A percentile compares a stretch with the other conserved stretches of the same genome.
These are phyloP conservation scores for Serilophus lunatus DNA, from an alignment of 2,113 vertebrate species.

Conservation along the genomic window DNA sequence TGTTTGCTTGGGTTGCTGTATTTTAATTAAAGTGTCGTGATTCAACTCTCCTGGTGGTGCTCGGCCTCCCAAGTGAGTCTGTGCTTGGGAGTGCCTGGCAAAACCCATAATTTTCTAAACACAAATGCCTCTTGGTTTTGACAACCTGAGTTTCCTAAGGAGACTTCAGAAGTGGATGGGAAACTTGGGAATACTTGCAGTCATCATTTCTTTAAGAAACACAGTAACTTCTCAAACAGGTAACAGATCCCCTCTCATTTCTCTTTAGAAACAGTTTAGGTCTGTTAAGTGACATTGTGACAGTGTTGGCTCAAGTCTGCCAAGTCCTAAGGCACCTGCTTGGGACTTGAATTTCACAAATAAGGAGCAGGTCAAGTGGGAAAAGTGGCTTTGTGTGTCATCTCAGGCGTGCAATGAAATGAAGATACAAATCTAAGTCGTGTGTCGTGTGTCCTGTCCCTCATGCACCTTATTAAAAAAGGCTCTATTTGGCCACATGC, in stretches of 20 bases:
- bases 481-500: fast-evolving
- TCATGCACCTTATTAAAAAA: not conserved
- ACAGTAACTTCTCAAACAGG: not conserved
- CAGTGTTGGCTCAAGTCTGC: not conserved
- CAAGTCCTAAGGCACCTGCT: not conserved
- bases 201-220: not conserved
- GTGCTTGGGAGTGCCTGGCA: fast-evolving
- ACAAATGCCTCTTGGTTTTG: fast-evolving
- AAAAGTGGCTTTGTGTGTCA: not conserved
- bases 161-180: not conserved
- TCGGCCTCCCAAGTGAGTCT: not conserved
- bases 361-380: not conserved
- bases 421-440: not conserved
- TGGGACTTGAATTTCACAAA: not conserved
- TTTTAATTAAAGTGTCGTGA: not conserved
- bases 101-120: not conserved
- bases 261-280: not conserved
- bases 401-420: not conserved
- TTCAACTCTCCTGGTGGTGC: fast-evolving
- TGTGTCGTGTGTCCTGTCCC: not conserved
- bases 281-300: not conserved
- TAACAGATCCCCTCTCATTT: not conserved
- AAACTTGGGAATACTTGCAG: not conserved
- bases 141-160: not conserved
- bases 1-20: not conserved